Evolutionary conservation across 2,888 invertebrate species (phyloP), one percentile per base, ranked within the genome.

Genomic region (Drosophila anomelani): DNA sequence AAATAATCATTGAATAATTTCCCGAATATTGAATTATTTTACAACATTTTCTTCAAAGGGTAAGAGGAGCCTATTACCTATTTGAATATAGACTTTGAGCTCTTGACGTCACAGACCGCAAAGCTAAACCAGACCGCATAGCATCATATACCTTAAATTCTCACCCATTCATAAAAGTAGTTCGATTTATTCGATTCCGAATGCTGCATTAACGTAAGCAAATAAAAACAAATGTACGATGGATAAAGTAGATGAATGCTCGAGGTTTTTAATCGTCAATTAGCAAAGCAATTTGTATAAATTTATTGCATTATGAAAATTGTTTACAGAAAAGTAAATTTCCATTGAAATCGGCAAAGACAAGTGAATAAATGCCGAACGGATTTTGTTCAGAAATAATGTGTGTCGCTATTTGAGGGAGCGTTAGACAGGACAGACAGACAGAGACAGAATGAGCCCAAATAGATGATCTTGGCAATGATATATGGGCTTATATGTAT

Each of bases 401-500:
- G 43, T 44, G 36, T 66, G 64, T 63, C 64, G 64, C 64, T 66
- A 46, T n/a, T n/a, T 46, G 23, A 23, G 64, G 41, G 39, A 41
- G 32, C 51, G 20, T 15, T 15, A 51, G 34, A 34, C 34, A 34
- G 49, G 32, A 20, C 32, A 56, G 20, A 34, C 26, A 20, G 61
- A 46, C n/a, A 38, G 20, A 49, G 23, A 15, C 15, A n/a, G 32
- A 43, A 29, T 38, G 51, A 26, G 46, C 44, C 43, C 15, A 38
- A 64, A 67, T 63, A 63, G 43, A 54, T 54, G 66, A 67, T 66
- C 66, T 67, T 67, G 67, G 66, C 64, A 66, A 66, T 66, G 64
- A 63, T 66, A 66, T 63, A 66, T 66, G 64, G 64, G 63, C 8
- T 17, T 64, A 51, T 66, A 63, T 51, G 29, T 56, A 41, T 29